A percentile compares a stretch with the other conserved stretches of the same genome.
Conservation (phyloP, 2,113 vertebrate species). For the Cinclus mexicanus region DNA sequence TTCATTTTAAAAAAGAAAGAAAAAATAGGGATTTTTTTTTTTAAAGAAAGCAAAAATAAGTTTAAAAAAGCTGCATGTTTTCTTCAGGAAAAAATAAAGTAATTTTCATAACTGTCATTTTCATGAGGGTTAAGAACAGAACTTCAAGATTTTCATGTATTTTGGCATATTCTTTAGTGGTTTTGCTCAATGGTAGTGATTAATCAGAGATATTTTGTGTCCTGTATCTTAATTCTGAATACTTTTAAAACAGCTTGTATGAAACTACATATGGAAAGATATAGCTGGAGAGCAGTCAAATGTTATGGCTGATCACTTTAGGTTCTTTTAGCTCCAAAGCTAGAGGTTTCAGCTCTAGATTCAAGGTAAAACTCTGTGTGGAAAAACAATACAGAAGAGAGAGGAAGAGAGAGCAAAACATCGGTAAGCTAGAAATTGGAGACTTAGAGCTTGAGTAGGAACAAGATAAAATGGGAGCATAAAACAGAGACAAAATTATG, state of each 20-base stretch:
- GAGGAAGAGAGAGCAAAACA: background rate
- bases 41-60: no score
- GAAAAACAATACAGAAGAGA: background rate
- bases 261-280: constrained; percentile 7
- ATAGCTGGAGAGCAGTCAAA: constrained; percentile 42
- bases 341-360: background rate
- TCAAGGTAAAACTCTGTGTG: background rate
- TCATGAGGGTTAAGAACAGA: background rate
- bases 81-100: background rate
- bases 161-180: background rate
- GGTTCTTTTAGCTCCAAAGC: background rate
- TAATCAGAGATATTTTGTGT: background rate
- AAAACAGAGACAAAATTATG: background rate
- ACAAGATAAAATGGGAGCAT: background rate
- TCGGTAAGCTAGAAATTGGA: background rate
- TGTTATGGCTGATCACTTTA: constrained; percentile 30
- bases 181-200: background rate
- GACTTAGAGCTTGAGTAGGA: background rate
- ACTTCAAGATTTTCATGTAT: background rate
- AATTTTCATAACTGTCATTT: background rate
- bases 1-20: background rate
- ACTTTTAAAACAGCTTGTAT: constrained; percentile 18
- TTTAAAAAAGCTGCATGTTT: background rate
- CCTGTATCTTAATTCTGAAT: background rate
- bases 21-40: no score